phyloP scores from a whole-genome alignment of 1,140 invertebrate genomes.

The Vollenhovia emeryi region DNA sequence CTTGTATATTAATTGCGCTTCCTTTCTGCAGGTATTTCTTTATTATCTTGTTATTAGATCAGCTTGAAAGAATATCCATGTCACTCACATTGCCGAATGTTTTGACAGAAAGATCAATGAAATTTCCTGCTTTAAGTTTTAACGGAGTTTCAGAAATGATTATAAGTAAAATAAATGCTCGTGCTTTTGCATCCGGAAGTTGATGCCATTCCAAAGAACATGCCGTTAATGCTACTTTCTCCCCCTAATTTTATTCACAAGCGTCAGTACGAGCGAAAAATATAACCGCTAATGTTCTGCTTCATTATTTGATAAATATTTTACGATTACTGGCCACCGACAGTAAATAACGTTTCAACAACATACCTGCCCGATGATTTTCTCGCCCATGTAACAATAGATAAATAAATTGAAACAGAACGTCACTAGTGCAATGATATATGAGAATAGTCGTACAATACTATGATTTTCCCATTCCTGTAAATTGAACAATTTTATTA shows the following conservation, averaged over 20 bases:
- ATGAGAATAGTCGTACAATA: constrained; percentile 46
- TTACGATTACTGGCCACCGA: neutral
- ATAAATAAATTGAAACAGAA: constrained; percentile 18
- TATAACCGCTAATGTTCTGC: neutral
- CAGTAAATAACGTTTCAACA: too few species aligned
- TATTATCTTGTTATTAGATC: neutral
- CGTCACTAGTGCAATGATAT: neutral
- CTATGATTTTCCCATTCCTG: constrained; percentile 67
- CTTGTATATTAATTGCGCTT: neutral
- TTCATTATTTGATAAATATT: neutral
- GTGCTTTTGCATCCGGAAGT: constrained; percentile 60
- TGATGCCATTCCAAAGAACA: constrained; percentile 68
- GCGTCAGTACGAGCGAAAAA: neutral
- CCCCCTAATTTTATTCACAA: constrained; percentile 51
- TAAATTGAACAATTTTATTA: neutral
- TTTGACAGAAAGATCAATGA: constrained; percentile 61
- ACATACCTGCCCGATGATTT: constrained; percentile 23
- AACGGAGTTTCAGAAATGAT: constrained; percentile 59
- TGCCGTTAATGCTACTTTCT: constrained; percentile 57
- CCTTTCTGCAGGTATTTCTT: neutral
- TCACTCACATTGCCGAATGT: constrained; percentile 67
- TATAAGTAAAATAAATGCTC: constrained; percentile 68
- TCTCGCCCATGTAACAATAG: constrained; percentile 27
- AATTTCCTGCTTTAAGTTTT: constrained; percentile 68
- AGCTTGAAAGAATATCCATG: neutral